Percentiles rank a stretch among this genome's conserved stretches.
Conservation (phyloP, 2,113 vertebrate species). For the Paralichthys olivaceus region DNA sequence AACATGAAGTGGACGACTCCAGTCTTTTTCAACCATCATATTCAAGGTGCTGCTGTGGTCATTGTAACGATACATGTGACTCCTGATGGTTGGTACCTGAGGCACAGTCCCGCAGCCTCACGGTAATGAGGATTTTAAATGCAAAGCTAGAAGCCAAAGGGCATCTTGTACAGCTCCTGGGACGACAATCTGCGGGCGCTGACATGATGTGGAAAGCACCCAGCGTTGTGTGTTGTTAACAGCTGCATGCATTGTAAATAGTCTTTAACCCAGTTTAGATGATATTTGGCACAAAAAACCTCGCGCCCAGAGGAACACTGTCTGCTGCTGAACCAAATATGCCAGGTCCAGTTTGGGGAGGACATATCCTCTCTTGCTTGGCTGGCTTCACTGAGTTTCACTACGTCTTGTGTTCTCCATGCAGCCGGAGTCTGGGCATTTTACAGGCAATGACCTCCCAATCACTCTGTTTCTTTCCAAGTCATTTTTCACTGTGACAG, state of each 20-base stretch:
- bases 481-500: slow-evolving; percentile 61
- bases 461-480: slow-evolving; percentile 54
- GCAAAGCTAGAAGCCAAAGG: slow-evolving; percentile 31
- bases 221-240: slow-evolving; percentile 22
- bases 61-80: not conserved
- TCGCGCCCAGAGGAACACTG: slow-evolving; percentile 43
- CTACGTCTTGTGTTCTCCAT: slow-evolving; percentile 29
- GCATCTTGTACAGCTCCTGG: slow-evolving; percentile 35
- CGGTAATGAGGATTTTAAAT: slow-evolving; percentile 21
- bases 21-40: no score
- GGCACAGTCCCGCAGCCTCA: slow-evolving; percentile 10
- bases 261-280: slow-evolving; percentile 63
- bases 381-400: slow-evolving; percentile 33
- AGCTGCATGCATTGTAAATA: slow-evolving; percentile 57
- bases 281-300: slow-evolving; percentile 56
- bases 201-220: slow-evolving; percentile 31
- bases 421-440: slow-evolving; percentile 38
- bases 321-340: slow-evolving; percentile 68
- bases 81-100: not conserved
- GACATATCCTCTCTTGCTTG: slow-evolving; percentile 43
- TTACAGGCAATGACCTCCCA: slow-evolving; percentile 55
- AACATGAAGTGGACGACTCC: no score
- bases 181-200: slow-evolving; percentile 11
- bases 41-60: not conserved
- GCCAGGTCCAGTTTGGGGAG: slow-evolving; percentile 69